Base-by-base conservation (phyloP, 2,888 invertebrate species). In the Tipula helvola region DNA sequence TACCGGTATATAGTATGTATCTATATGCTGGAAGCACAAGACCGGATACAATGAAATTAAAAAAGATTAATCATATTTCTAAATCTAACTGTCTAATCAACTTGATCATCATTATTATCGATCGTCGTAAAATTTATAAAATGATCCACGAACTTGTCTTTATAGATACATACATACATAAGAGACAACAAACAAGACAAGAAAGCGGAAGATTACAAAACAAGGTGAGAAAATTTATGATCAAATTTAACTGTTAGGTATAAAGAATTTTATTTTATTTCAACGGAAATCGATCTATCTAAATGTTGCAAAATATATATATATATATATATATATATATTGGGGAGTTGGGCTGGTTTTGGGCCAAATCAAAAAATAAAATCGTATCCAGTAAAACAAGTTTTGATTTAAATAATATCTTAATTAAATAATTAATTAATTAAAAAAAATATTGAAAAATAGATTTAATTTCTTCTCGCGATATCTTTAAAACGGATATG, bases 121-220 rank as follows among this genome's bases (percentile, higher is more conserved):
- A 71, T 28, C 28, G 28, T 71, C 52, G 16, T 52, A 52, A 44
- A 44, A 44, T 44, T 10, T 52, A 52, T n/a, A 52, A 16, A n/a
- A 52, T 5, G 52, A n/a, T 16, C 16, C 16, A 52, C n/a, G 10
- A 71, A 71, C 71, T 28, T 52, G 18, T 16, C 71, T 71, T 28
- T 28, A 57, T 18, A 28, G 1, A 28, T 28, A 28, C 2, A 28
- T 28, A 28, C 2, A 28, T 28, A 28, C 28, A 28, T 28, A 28
- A 28, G 28, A 28, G 28, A 2, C 28, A 28, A 28, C 28, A 10
- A 28, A 28, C 28, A 10, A 18, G 71, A 71, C 71, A 13, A 84
- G 39, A 84, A 84, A 84, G 41, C 84, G 84, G 84, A 84, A 84
- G 84, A 84, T 84, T 39, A 84, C 36, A 84, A 84, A 39, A 84